Conservation (phyloP, 2,888 invertebrate genomes). For the Anarsia innoxiella region DNA sequence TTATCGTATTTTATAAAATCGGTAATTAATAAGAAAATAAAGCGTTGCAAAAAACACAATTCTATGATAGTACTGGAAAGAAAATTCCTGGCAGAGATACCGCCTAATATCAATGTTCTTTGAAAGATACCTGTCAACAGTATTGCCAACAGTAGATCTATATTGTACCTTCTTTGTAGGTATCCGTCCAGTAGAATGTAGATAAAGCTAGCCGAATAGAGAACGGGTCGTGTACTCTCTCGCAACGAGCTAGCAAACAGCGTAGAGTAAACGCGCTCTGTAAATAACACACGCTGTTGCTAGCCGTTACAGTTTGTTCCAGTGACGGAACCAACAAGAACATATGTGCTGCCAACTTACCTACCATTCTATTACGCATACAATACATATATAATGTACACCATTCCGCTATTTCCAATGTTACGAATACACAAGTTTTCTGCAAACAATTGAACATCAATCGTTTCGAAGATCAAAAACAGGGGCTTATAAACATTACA, state of each 20-base stretch:
- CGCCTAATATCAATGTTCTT: too few species aligned
- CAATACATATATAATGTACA: too few species aligned
- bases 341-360: conserved; percentile 3
- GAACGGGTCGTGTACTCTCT: neutral
- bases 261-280: conserved; percentile 40
- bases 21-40: too few species aligned
- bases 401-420: too few species aligned
- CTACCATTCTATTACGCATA: neutral
- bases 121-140: neutral
- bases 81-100: too few species aligned
- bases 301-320: conserved; percentile 19
- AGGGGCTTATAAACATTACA: too few species aligned
- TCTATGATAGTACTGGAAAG: too few species aligned
- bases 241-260: conserved; percentile 15
- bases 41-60: too few species aligned
- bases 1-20: too few species aligned
- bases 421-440: too few species aligned
- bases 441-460: too few species aligned
- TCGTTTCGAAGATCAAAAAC: too few species aligned
- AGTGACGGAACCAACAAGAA: conserved; percentile 8
- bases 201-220: neutral
- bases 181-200: neutral
- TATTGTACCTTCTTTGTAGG: neutral
- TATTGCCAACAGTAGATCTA: neutral
- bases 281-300: conserved; percentile 44